Percentiles rank a stretch among this genome's conserved stretches.
phyloP scores from a whole-genome alignment of 2,113 vertebrate genomes.

The mouse (Mus musculus) region DNA sequence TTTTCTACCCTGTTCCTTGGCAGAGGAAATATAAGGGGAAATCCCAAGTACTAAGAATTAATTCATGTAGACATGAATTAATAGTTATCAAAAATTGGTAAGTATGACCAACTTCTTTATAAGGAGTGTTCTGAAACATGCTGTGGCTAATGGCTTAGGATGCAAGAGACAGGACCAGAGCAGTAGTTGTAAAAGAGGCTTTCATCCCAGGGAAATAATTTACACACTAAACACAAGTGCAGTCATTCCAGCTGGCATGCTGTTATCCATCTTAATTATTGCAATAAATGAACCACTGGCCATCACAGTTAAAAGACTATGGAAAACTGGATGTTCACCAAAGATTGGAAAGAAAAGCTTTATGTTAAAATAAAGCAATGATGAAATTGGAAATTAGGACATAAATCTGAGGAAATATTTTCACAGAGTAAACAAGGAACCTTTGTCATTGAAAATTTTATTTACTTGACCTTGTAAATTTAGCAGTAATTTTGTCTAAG shows the following conservation, averaged over 20 bases:
- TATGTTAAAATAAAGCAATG: constrained; percentile 75
- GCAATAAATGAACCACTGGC: constrained; percentile 74
- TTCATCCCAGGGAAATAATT: constrained; percentile 73
- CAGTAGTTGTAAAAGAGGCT: constrained; percentile 63
- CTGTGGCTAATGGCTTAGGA: constrained; percentile 52
- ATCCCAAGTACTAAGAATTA: constrained; percentile 37
- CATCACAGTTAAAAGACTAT: constrained; percentile 73
- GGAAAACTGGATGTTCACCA: constrained; percentile 70
- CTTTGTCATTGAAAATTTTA: constrained; percentile 66
- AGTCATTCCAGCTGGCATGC: constrained; percentile 74
- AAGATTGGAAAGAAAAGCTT: constrained; percentile 75
- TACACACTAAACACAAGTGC: constrained; percentile 76
- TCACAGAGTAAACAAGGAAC: constrained; percentile 54
- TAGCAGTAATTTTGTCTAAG: constrained; percentile 58
- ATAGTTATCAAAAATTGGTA: constrained; percentile 62
- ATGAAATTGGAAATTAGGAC: constrained; percentile 66
- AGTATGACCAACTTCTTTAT: constrained; percentile 62
- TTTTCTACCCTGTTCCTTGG: constrained; percentile 27
- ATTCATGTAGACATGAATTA: constrained; percentile 50
- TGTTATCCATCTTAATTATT: constrained; percentile 80
- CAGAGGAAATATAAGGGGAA: constrained; percentile 55
- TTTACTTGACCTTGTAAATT: constrained; percentile 55
- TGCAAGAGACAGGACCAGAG: constrained; percentile 58
- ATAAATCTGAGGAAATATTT: constrained; percentile 66
- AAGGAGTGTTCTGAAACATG: constrained; percentile 55